Evolutionary conservation across 2,888 invertebrate genomes (phyloP).

Genomic region (Sceliomorpha sp.): DNA sequence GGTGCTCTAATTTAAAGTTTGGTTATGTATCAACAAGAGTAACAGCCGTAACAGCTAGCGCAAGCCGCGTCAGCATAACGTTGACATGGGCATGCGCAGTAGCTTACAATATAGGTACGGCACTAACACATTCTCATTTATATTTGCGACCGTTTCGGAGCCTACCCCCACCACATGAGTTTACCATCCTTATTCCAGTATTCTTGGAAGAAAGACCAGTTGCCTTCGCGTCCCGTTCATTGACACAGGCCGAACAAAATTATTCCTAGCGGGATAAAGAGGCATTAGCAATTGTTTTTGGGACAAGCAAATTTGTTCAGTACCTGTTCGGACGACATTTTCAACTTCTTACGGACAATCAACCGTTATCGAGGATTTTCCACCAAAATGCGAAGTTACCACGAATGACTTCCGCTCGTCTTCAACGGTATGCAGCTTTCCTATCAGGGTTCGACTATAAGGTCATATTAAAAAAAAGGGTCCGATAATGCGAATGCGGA

Average conservation of each 20-base stretch:
- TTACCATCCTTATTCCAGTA: too few relatives aligned
- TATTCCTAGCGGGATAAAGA: constrained; percentile 61
- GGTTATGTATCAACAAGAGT: background rate
- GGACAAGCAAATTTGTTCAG: constrained; percentile 53
- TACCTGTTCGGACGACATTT: constrained; percentile 60
- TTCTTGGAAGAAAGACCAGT: constrained; percentile 55
- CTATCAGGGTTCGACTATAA: constrained; percentile 32
- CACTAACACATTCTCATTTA: too few relatives aligned
- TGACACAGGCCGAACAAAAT: constrained; percentile 46
- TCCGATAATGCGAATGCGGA: constrained; percentile 28
- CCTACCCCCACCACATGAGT: too few relatives aligned
- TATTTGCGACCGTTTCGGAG: too few relatives aligned
- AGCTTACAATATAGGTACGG: too few relatives aligned
- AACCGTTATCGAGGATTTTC: constrained; percentile 62
- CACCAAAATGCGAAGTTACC: constrained; percentile 22
- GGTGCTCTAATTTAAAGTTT: background rate
- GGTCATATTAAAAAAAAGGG: constrained; percentile 27
- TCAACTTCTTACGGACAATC: constrained; percentile 70
- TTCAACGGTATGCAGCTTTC: constrained; percentile 32
- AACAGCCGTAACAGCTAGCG: too few relatives aligned
- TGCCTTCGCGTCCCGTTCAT: constrained; percentile 49
- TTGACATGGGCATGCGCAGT: too few relatives aligned
- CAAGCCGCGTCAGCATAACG: too few relatives aligned
- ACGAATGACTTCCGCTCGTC: constrained; percentile 21
- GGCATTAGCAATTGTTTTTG: constrained; percentile 57